These are phyloP conservation scores for Caenorhabditis becei DNA, from an alignment of 2,888 invertebrate genomes.

Conservation along the genomic window DNA sequence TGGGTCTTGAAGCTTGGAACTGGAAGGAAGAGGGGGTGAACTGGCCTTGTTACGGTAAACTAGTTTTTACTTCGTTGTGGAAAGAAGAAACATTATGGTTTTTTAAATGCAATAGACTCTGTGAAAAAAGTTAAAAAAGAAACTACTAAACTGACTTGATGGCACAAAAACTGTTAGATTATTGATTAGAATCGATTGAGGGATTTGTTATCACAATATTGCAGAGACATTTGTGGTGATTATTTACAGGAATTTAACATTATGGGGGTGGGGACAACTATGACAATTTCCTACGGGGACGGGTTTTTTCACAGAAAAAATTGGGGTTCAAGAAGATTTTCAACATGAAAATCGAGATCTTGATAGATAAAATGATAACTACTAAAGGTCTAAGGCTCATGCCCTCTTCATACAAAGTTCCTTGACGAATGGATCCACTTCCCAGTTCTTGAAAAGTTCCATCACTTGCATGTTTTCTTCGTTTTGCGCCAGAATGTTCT, in stretches of 20 bases:
- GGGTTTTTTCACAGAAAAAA: conserved; percentile 53
- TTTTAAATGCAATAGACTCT: neutral
- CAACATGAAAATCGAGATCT: conserved; percentile 34
- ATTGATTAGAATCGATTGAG: conserved; percentile 45
- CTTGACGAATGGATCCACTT: conserved; percentile 76
- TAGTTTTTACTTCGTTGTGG: conserved; percentile 21
- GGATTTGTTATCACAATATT: conserved; percentile 35
- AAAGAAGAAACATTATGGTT: conserved; percentile 5
- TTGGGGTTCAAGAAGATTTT: conserved; percentile 4
- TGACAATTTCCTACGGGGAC: conserved; percentile 27
- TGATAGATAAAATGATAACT: conserved; percentile 19
- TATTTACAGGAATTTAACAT: conserved; percentile 23
- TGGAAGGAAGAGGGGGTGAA: too few species aligned
- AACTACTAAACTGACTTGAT: neutral
- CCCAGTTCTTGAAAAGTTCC: conserved; percentile 79
- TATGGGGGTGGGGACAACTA: conserved; percentile 15
- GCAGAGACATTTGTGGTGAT: neutral
- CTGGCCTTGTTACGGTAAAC: conserved; percentile 5
- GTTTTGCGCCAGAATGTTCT: conserved; percentile 81
- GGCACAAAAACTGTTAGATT: neutral
- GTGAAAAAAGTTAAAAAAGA: neutral
- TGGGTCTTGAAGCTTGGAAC: too few species aligned
- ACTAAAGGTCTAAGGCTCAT: conserved; percentile 11
- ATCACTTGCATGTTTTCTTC: conserved; percentile 82
- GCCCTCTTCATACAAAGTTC: conserved; percentile 71